Base-by-base conservation (phyloP, 2,113 vertebrate species). In the Gobiocypris rarus region DNA sequence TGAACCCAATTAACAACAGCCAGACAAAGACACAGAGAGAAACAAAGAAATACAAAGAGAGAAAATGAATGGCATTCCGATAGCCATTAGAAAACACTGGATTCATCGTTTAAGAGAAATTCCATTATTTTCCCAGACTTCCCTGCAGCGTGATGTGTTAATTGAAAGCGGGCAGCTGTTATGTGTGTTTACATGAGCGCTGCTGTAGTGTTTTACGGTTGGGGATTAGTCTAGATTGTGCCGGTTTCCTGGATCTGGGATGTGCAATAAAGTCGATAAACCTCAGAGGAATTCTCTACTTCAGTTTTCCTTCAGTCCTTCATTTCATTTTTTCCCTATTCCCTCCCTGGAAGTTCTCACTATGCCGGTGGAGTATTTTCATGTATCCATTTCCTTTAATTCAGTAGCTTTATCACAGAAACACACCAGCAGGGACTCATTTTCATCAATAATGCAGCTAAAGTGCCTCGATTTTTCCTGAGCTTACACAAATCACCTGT, bases 361-460 rank as follows among this genome's bases (percentile, higher is more conserved):
- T 70, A 48, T 38, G 50, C 50, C 10, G 24, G 9, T 70, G 34
- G 75, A 84, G 28, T 52, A 77, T 78, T 70, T 59, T 56, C 75
- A 48, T 50, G 73, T 83, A 76, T 84, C 75, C n/a, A 45, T 67
- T 84, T 67, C 67, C n/a, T 78, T 43, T 52, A 85, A 65, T 65
- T 75, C 84, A 74, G 24, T 13, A 63, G 84, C 67, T 71, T 59
- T 73, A 81, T 85, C 67, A 80, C 67, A 75, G 69, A 65, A 80
- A 67, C 78, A 81, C 78, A 80, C 77, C 67, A 81, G 61, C 41
- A 80, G 65, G 77, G 67, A 85, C 41, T 82, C 65, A 82, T 82
- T 82, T 82, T 82, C 67, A 80, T 85, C 70, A 80, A 85, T 85
- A 84, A 84, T 87, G 80, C 78, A 82, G 34, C 61, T 71, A 81